Percentiles rank a stretch among this genome's conserved stretches.
Conservation (phyloP, 2,113 vertebrate genomes). For the Coptodon bakossiorum region DNA sequence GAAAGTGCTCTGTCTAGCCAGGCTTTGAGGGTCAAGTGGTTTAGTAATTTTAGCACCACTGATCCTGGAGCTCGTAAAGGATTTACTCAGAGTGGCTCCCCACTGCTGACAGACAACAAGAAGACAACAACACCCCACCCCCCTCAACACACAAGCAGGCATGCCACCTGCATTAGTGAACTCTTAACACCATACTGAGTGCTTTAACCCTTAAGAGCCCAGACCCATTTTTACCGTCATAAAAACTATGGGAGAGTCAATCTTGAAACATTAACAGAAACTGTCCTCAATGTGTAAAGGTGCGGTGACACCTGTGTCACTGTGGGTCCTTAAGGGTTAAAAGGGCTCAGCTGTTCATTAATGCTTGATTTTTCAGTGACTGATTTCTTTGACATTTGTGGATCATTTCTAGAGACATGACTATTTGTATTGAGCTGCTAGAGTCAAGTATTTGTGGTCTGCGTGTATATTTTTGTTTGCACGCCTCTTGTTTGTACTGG, state of each 20-base stretch:
- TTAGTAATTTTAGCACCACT: not conserved
- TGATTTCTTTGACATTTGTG: not conserved
- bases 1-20: not conserved
- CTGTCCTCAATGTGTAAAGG: too few species aligned
- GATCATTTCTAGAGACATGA: not conserved
- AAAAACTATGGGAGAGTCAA: too few species aligned
- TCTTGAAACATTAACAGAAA: too few species aligned
- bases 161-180: slow-evolving; percentile 20
- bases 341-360: not conserved
- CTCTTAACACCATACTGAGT: not conserved
- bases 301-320: too few species aligned
- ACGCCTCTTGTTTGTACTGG: not conserved
- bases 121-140: not conserved
- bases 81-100: not conserved
- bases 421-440: not conserved
- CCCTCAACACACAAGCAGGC: not conserved
- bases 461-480: not conserved
- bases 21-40: not conserved
- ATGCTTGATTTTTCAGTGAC: not conserved
- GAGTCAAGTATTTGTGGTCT: fast-evolving
- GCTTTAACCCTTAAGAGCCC: too few species aligned
- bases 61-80: not conserved
- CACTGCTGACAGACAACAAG: not conserved
- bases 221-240: too few species aligned
- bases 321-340: too few species aligned